Evolutionary conservation across 2,888 invertebrate species (phyloP), one percentile per base, ranked within the genome.

Genomic region (Drosophila paucipuncta): DNA sequence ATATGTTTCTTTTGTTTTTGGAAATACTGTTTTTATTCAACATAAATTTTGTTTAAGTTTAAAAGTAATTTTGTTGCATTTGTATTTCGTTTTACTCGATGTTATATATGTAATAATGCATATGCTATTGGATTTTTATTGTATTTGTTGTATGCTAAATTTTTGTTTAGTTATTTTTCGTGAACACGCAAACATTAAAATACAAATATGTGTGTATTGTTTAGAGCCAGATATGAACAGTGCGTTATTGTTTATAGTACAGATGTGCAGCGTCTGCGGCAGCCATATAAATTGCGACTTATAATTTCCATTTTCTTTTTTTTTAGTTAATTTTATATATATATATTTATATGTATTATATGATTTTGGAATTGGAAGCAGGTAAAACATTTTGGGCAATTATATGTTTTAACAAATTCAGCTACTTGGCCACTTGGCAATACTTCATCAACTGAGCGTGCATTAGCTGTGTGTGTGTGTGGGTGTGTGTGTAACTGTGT

Each of bases 21-120:
- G 87, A 90, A 88, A 88, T 88, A 88, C 87, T 88, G 87, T 88
- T 88, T 83, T 88, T 88, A 88, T 88, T 88, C 87, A 88, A 88
- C 90, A 90, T 88, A 90, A 90, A 85, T 90, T 83, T 84, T 85
- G 72, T 88, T 86, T 82, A 80, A 82, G 77, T 78, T 86, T 86
- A 89, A 86, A 85, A 86, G 89, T 86, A 86, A 84, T 82, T 85
- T 82, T 82, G 73, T 82, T 87, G 88, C 85, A 80, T 77, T 87
- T 80, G 76, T 82, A 89, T 83, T 85, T 89, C 71, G 77, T 76
- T 81, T 83, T 87, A 85, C 86, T 86, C 89, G 82, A 84, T 85
- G 87, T 89, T 82, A 80, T 86, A 89, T 88, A 80, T 86, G 87
- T 88, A 82, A 86, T 85, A 87, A 90, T 88, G 85, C 85, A 80